Base-by-base conservation (phyloP, 2,888 invertebrate species). In the Agriopis marginaria region DNA sequence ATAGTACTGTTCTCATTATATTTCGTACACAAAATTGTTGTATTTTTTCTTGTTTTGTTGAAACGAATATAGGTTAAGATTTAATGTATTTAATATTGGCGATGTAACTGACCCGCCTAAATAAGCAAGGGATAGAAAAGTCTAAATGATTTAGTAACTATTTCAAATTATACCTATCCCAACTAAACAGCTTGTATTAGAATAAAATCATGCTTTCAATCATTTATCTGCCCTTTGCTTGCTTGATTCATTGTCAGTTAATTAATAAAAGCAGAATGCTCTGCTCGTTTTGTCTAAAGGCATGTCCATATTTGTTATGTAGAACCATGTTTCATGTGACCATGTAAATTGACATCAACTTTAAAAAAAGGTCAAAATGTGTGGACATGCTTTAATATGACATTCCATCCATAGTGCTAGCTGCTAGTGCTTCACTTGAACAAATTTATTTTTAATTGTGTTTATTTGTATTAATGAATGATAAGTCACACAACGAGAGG, bases 361-460 rank as follows among this genome's bases (percentile, higher is more conserved):
- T 6, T 3, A n/a, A 49, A 17, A n/a, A 17, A 50, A 9, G 11
- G 51, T 54, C 8, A 3, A 54, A 39, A n/a, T 0, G n/a, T 54
- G 7, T 54, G 17, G 45, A 12, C 32, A 1, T 12, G 44, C 58
- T 11, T 39, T 17, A 10, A 53, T 77, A 77, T 78, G 76, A 84
- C 85, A 88, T 88, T 89, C 88, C 88, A 88, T 87, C 89, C 86
- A 86, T 80, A 81, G 42, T 42, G 54, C 54, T 54, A 56, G 32
- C 39, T 39, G 8, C 77, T 75, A 70, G 60, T 64, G 74, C 73
- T 77, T 74, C 54, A 73, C 71, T 69, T 66, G 71, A 76, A 72
- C 45, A 65, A 73, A 74, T 74, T 68, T 73, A 66, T 65, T 42
- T 17, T 23, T 40, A 39, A 11, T 47, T 54, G 59, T 45, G 58